These are phyloP conservation scores for Rhynchopsitta pachyrhyncha DNA, from an alignment of 2,113 vertebrate species.

Conservation along the genomic window DNA sequence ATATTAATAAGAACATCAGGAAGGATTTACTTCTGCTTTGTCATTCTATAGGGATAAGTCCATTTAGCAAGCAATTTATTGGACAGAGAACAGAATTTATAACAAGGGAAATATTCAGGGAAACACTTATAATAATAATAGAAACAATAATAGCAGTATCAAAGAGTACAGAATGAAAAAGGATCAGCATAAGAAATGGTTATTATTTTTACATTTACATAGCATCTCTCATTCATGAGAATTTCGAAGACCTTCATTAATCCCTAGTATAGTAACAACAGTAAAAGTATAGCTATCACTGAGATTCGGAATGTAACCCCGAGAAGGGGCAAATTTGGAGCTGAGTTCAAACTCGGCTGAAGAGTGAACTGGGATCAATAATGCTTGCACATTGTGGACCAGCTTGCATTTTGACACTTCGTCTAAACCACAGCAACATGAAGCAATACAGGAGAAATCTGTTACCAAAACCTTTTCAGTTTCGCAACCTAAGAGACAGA, in stretches of 20 bases:
- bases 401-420: constrained; percentile 29
- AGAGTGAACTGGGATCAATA: not conserved
- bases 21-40: constrained; percentile 10
- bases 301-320: not conserved
- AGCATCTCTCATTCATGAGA: not conserved
- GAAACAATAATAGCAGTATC: not conserved
- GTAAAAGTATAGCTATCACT: not conserved
- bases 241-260: not conserved
- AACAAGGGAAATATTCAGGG: not conserved
- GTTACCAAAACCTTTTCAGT: not conserved
- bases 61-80: constrained; percentile 38
- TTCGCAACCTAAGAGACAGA: constrained; percentile 13
- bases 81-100: not conserved
- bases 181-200: not conserved
- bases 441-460: not conserved
- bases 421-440: not conserved
- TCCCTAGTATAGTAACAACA: not conserved
- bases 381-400: not conserved
- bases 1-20: not conserved
- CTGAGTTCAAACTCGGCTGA: not conserved
- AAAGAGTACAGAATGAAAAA: not conserved
- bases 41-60: not conserved
- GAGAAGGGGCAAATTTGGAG: not conserved
- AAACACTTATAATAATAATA: not conserved
- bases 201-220: not conserved